Base-by-base conservation (phyloP, 2,888 invertebrate genomes). In the Argynnis bischoffii region DNA sequence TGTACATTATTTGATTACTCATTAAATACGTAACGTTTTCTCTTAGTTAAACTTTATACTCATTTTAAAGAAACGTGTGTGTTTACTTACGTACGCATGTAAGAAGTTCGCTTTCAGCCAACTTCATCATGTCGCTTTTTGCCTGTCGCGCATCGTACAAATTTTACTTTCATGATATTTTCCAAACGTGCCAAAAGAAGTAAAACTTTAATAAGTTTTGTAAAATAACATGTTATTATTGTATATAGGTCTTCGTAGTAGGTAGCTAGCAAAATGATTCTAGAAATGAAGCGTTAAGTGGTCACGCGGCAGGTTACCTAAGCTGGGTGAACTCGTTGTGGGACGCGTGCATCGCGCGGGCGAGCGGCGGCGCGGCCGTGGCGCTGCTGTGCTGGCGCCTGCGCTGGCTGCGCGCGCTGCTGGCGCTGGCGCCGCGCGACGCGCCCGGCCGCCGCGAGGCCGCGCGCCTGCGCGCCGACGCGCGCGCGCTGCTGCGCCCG, bases 321-420 rank as follows among this genome's bases (percentile, higher is more conserved):
- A 69, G 67, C 67, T 79, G 78, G 78, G 73, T 74, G 73, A 67
- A 68, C 67, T 67, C 71, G 54, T 70, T 78, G 72, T 78, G 76
- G 77, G 78, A 78, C 64, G 74, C 72, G 71, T 71, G 72, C 55
- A 69, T 80, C 77, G 76, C 26, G 64, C 79, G 79, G 79, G 67
- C 73, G 69, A 3, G 64, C 60, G 83, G 80, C 48, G 56, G 46
- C 71, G 70, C 69, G 59, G 82, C 85, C n/a, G 63, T 63, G 55
- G 87, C 85, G 73, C 78, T 89, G 74, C 76, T 84, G 74, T 82
- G 86, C 80, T 89, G 89, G 89, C 83, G 88, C 2, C 79, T 88
- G 80, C 87, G 89, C 72, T 86, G 85, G 87, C 77, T 84, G 80
- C 83, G 83, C 77, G 80, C 86, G 78, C 81, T 83, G 72, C 71